Base-by-base conservation (phyloP, 2,797 vertebrate species). In the Danio albolineatus region DNA sequence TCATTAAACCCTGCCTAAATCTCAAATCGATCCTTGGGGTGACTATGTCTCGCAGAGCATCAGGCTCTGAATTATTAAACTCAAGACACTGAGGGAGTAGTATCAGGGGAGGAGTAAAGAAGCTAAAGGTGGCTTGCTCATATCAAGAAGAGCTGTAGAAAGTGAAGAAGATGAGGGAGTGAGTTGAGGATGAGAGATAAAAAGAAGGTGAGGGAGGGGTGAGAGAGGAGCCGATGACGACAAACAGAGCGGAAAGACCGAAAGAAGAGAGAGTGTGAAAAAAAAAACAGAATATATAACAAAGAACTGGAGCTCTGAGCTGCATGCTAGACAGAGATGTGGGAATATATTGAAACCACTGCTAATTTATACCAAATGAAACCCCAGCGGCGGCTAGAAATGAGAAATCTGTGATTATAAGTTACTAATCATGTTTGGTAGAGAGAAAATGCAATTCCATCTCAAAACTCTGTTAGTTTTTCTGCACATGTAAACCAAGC, bases 341-440 rank as follows among this genome's bases (percentile, higher is more conserved):
- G 76, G 28, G 85, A 74, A 87, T 83, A 69, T 88, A 87, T 84
- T 54, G 85, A 87, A 91, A 86, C 82, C 48, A 72, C 41, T 80
- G 79, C 54, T 62, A 76, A 76, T 79, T 75, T 80, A 57, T 53
- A 59, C 65, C 3, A 0, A 61, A 38, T 60, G 79, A 71, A 79
- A 61, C 53, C 69, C 60, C 60, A 5, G 17, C 7, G 14, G 8
- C 16, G 76, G 17, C 43, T 57, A 39, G 9, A 36, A 54, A 73
- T 61, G n/a, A 62, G 59, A 39, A 48, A 59, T 74, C 28, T 71
- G 17, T 51, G 59, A 80, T 28, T 53, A 78, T 28, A 16, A 51
- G 39, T 71, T 28, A 57, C 28, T 51, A 59, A 51, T n/a, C 70
- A 67, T 67, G 57, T 70, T 72, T 64, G 10, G 51, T 16, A 36